Percentiles rank a stretch among this genome's conserved stretches.
Conservation (phyloP, 2,797 vertebrate genomes). For the Melanotaenia pygmaea region DNA sequence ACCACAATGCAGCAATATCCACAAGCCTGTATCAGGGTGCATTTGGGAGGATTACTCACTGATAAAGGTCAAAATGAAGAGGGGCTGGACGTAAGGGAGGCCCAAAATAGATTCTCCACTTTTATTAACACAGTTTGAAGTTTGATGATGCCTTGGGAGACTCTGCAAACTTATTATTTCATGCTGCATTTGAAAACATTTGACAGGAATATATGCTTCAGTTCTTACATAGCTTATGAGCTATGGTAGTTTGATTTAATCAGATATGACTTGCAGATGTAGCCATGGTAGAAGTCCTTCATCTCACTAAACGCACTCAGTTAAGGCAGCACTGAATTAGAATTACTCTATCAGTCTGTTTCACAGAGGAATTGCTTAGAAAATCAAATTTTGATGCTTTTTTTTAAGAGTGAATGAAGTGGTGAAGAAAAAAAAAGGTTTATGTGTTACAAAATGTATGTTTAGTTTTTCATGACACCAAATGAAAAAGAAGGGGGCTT, state of each 20-base stretch:
- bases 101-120: slow-evolving; percentile 70
- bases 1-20: slow-evolving; percentile 67
- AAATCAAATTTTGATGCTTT: slow-evolving; percentile 41
- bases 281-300: slow-evolving; percentile 66
- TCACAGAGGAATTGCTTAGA: slow-evolving; percentile 45
- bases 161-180: slow-evolving; percentile 70
- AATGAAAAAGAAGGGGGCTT: slow-evolving; percentile 21
- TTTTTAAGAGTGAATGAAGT: slow-evolving; percentile 12
- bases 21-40: slow-evolving; percentile 50
- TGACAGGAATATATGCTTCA: slow-evolving; percentile 70
- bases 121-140: slow-evolving; percentile 69
- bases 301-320: slow-evolving; percentile 64
- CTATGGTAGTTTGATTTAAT: slow-evolving; percentile 69
- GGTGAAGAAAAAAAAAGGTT: slow-evolving; percentile 25
- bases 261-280: slow-evolving; percentile 66
- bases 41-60: slow-evolving; percentile 64
- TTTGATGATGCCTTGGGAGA: slow-evolving; percentile 72
- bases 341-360: slow-evolving; percentile 57
- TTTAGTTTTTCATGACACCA: slow-evolving; percentile 41
- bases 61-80: slow-evolving; percentile 74
- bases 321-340: slow-evolving; percentile 67
- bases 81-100: slow-evolving; percentile 54
- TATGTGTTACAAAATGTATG: slow-evolving; percentile 40
- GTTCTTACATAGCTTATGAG: slow-evolving; percentile 71
- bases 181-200: slow-evolving; percentile 73